These are phyloP conservation scores for Cranoglanis bouderius DNA, from an alignment of 2,113 vertebrate genomes.

Conservation along the genomic window DNA sequence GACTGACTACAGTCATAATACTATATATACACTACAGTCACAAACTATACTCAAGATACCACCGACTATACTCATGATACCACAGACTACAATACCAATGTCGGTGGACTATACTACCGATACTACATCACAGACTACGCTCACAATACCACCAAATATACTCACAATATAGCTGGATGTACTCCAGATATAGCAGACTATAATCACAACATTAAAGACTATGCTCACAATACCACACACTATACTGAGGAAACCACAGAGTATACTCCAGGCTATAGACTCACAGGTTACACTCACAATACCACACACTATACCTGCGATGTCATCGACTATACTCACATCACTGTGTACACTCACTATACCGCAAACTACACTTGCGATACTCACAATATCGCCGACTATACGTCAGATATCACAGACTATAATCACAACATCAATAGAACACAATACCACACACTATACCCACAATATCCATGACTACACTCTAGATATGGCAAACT, in stretches of 20 bases:
- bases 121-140: neutral
- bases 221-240: neutral
- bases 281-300: neutral
- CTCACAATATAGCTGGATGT: neutral
- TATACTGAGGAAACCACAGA: neutral
- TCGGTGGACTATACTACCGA: neutral
- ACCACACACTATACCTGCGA: neutral
- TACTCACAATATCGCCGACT: neutral
- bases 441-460: too few species aligned
- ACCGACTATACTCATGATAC: neutral
- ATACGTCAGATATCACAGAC: too few species aligned
- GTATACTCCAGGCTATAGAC: too few species aligned
- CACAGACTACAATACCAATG: neutral
- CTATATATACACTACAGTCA: too few species aligned
- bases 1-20: neutral
- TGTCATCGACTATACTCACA: neutral
- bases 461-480: neutral
- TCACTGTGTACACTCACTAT: neutral
- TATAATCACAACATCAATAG: too few species aligned
- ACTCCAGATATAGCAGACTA: neutral
- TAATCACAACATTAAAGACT: neutral
- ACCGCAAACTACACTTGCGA: neutral
- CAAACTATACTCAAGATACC: neutral
- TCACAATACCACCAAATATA: neutral
- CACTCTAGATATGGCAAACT: neutral